Conservation (phyloP, 2,113 vertebrate species). For the Osmerus mordax region DNA sequence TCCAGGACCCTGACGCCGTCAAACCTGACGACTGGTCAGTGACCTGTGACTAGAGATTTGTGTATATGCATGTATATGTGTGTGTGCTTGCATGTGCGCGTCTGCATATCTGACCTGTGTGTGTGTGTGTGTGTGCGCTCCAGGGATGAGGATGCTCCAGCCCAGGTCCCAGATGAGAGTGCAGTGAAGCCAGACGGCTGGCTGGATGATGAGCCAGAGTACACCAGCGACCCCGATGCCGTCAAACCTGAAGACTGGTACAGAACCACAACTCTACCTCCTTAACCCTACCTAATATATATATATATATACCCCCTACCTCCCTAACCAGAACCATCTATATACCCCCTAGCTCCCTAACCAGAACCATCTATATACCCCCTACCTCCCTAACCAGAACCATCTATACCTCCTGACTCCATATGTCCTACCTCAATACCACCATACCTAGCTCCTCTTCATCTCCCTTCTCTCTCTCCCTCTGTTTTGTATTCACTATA, state of each 20-base stretch:
- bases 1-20: constrained; percentile 88
- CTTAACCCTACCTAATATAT: neutral
- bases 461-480: neutral
- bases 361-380: neutral
- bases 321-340: no score
- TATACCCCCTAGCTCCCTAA: neutral
- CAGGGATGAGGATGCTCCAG: constrained; percentile 96
- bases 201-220: constrained; percentile 93
- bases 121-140: neutral
- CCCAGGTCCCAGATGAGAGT: constrained; percentile 87
- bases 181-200: constrained; percentile 95
- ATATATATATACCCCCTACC: no score
- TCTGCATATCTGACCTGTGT: neutral
- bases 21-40: constrained; percentile 96
- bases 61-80: neutral
- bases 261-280: neutral
- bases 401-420: neutral
- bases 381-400: neutral
- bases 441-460: neutral
- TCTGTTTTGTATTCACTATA: neutral
- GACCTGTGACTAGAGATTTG: neutral
- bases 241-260: constrained; percentile 95
- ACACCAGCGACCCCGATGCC: constrained; percentile 89
- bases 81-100: neutral
- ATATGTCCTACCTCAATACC: no score